Conservation (phyloP, 2,113 vertebrate genomes). For the Tupaia chinensis region DNA sequence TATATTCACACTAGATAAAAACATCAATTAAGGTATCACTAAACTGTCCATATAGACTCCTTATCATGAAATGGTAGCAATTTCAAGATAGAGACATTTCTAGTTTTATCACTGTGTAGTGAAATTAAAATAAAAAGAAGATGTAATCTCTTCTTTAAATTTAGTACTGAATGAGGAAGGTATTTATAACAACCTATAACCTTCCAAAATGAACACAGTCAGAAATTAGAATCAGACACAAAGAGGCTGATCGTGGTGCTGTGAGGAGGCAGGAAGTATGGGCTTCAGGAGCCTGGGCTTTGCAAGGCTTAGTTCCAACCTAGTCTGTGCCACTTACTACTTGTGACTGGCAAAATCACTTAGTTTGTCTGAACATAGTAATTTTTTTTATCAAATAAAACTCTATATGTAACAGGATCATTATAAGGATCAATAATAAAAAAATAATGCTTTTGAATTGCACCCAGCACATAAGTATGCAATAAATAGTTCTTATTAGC, state of each 20-base stretch:
- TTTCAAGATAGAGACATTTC: not conserved
- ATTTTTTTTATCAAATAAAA: not conserved
- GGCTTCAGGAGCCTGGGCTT: not conserved
- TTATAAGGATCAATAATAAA: conserved; percentile 15
- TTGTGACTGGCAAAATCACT: not conserved
- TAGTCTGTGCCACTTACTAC: not conserved
- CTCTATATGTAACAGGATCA: not conserved
- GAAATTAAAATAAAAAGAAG: conserved; percentile 48
- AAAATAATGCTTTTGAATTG: conserved; percentile 20
- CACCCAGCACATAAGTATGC: not conserved
- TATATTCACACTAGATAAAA: conserved; percentile 60
- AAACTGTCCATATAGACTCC: not conserved
- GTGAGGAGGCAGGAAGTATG: not conserved
- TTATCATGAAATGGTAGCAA: conserved; percentile 56
- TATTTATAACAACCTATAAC: not conserved
- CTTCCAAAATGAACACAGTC: conserved; percentile 4
- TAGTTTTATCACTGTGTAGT: conserved; percentile 1
- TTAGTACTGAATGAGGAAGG: not conserved
- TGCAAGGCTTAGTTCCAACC: not conserved
- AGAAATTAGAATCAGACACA: not conserved
- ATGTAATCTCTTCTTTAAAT: conserved; percentile 19
- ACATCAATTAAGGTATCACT: conserved; percentile 10
- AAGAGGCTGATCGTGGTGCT: not conserved
- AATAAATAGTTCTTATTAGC: not conserved
- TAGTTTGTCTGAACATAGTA: not conserved